These are phyloP conservation scores for Ametastegia equiseti DNA, from an alignment of 2,888 invertebrate genomes.

Conservation along the genomic window DNA sequence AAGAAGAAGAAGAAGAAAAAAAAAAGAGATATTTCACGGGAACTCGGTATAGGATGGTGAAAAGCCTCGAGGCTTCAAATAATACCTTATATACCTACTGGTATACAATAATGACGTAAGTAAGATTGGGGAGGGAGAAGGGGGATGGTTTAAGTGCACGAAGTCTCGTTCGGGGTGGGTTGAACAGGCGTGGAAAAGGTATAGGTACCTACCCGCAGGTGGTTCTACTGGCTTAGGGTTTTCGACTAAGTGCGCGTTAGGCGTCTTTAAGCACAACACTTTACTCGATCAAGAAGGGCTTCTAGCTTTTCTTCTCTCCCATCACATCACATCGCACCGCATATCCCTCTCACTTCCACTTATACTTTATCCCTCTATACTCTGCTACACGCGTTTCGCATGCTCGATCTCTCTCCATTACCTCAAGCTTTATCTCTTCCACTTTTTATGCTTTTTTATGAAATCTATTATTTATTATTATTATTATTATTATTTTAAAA, in stretches of 20 bases:
- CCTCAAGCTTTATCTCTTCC: no score
- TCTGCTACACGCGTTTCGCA: no score
- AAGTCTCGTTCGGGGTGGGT: background rate
- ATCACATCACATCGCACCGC: no score
- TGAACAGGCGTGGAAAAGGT: background rate
- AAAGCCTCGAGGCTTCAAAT: background rate
- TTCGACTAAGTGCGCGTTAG: slow-evolving; percentile 30
- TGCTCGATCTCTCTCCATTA: no score
- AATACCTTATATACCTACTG: no score
- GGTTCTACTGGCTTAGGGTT: slow-evolving; percentile 1
- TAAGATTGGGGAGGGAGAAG: background rate
- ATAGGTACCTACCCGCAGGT: slow-evolving; percentile 27
- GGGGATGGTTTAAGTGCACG: slow-evolving; percentile 20
- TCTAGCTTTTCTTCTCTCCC: background rate
- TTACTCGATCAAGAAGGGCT: slow-evolving; percentile 28
- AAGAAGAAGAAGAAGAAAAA: background rate
- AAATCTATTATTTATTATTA: no score
- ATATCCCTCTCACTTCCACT: background rate
- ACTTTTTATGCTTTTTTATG: no score
- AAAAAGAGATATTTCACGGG: slow-evolving; percentile 2
- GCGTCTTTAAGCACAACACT: slow-evolving; percentile 31
- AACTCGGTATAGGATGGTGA: background rate
- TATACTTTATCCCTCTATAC: no score
- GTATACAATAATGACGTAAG: slow-evolving; percentile 25
- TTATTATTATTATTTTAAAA: no score